phyloP scores from a whole-genome alignment of 2,113 vertebrate species.

The Triplophysa siluroides region DNA sequence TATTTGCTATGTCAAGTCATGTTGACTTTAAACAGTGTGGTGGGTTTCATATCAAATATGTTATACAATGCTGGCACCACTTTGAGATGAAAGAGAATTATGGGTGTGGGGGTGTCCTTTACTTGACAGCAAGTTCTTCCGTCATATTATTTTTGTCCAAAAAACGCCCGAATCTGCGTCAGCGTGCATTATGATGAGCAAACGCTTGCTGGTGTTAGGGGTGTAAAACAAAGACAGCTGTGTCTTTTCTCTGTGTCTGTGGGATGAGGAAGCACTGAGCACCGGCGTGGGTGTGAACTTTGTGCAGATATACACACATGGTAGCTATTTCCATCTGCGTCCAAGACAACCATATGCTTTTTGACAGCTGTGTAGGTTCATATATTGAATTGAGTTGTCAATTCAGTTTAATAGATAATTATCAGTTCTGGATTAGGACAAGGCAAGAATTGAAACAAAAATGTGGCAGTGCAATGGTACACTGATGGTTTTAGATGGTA shows the following conservation, averaged over 20 bases:
- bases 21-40: conserved; percentile 22
- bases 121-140: no score
- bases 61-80: background rate
- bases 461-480: background rate
- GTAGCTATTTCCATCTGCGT: conserved; percentile 57
- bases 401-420: background rate
- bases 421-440: background rate
- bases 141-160: conserved; percentile 13
- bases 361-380: background rate
- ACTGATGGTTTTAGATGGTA: background rate
- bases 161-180: conserved; percentile 28
- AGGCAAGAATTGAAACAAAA: background rate
- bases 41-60: background rate
- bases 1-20: background rate
- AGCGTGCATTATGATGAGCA: conserved; percentile 45
- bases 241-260: conserved; percentile 53
- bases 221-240: conserved; percentile 68
- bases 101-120: background rate
- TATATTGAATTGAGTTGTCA: conserved; percentile 5
- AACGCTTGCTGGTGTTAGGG: conserved; percentile 37
- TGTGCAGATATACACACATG: conserved; percentile 58
- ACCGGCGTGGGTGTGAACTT: conserved; percentile 53
- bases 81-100: background rate
- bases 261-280: conserved; percentile 58
- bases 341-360: conserved; percentile 20